Percentiles rank a stretch among this genome's conserved stretches.
Evolutionary conservation across 1,140 invertebrate genomes (phyloP).

Genomic region (Mamestra configurata): DNA sequence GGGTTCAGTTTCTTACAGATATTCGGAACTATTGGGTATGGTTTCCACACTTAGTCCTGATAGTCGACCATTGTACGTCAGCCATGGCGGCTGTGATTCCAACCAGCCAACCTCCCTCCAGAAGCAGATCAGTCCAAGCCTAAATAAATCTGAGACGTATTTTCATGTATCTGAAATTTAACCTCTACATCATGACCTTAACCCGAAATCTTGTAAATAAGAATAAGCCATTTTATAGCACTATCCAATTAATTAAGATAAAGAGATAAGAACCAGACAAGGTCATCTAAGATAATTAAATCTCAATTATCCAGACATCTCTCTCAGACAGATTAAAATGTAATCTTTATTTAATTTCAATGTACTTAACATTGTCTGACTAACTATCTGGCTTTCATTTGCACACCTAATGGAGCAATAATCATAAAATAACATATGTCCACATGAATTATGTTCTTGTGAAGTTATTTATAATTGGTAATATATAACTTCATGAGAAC

Average conservation of each 20-base stretch:
- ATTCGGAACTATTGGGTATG: no score
- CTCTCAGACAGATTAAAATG: neutral
- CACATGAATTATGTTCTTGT: neutral
- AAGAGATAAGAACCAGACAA: constrained; percentile 16
- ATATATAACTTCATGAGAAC: no score
- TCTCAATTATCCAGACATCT: neutral
- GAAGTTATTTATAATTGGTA: no score
- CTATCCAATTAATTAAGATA: constrained; percentile 30
- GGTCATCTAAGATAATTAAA: neutral
- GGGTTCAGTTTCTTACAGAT: no score
- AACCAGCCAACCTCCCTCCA: no score
- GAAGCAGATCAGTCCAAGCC: no score
- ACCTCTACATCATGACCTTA: neutral
- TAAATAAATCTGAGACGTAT: no score
- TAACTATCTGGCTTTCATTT: constrained; percentile 11
- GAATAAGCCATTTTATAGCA: neutral
- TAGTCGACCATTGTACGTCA: no score
- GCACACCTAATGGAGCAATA: neutral
- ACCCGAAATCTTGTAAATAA: neutral
- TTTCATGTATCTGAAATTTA: no score
- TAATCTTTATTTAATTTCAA: neutral
- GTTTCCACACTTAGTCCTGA: no score
- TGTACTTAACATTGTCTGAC: neutral
- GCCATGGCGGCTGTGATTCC: no score
- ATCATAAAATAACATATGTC: neutral